These are phyloP conservation scores for Ardeotis arabs DNA, from an alignment of 2,113 vertebrate species.

Conservation along the genomic window DNA sequence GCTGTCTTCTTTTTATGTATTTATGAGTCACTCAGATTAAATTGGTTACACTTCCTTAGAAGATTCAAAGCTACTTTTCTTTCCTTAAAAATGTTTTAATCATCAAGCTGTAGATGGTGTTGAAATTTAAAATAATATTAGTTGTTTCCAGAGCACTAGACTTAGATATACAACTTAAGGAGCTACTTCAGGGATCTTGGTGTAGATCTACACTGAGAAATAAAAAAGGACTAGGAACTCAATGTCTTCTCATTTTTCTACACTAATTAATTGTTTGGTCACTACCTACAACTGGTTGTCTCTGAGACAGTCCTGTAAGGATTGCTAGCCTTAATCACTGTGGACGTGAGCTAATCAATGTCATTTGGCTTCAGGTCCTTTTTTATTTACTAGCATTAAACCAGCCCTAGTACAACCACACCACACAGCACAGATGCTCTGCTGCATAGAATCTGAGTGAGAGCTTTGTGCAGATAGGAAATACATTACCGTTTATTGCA, in stretches of 20 bases:
- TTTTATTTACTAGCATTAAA: not conserved
- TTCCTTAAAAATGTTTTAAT: not conserved
- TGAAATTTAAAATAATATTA: not conserved
- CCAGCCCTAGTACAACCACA: not conserved
- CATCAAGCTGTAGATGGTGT: not conserved
- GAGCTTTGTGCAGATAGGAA: not conserved
- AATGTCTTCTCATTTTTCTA: not conserved
- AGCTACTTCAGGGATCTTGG: not conserved
- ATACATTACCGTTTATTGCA: not conserved
- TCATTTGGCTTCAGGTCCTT: not conserved
- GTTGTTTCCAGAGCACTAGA: not conserved
- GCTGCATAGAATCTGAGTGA: not conserved
- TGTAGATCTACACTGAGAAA: not conserved
- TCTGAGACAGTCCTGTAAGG: not conserved
- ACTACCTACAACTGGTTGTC: not conserved
- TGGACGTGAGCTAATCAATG: not conserved
- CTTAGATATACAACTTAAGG: not conserved
- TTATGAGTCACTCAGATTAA: not conserved
- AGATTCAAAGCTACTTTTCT: not conserved
- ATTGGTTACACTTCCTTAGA: not conserved
- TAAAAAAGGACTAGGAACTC: not conserved
- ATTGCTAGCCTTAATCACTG: not conserved
- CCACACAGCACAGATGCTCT: not conserved
- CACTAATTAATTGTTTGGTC: not conserved
- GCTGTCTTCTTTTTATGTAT: not conserved